Base-by-base conservation (phyloP, 2,888 invertebrate genomes). In the Mellilla xanthometata region DNA sequence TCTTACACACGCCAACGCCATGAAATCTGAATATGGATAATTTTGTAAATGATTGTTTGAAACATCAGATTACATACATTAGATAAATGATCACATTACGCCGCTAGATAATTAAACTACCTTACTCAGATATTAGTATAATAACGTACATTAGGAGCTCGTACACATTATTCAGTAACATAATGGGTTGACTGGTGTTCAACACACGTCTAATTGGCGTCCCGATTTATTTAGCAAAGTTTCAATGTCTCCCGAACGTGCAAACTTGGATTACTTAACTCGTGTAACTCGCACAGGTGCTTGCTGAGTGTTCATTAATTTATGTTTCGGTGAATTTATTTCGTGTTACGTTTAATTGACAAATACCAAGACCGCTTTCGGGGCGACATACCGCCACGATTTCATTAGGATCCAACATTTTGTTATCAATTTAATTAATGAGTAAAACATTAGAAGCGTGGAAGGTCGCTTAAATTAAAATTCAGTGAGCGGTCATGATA, bases 231-330 rank as follows among this genome's bases (percentile, higher is more conserved):
- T 71, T 62, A 54, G 48, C 38, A 62, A 75, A 74, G 64, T 74
- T 76, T 66, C 47, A 53, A 60, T 58, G 58, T 63, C 62, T 60
- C 60, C 54, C 56, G 45, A 68, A 70, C 65, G 67, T 62, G 58
- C 55, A 61, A 76, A 77, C 62, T 76, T 75, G 67, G 67, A 76
- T 77, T 68, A 76, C 71, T 70, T 68, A 62, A 73, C 60, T 68
- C 62, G 54, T 62, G 60, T 65, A 58, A 62, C 60, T 60, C 60
- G 62, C 63, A 56, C 77, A 79, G 76, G 76, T 81, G 79, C 72
- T 76, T 63, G 59, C 67, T n/a, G n/a, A 73, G 68, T 71, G 72
- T 75, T 78, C 77, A 80, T 81, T 77, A 79, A 82, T 81, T 72
- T 70, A 76, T 65, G 61, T 65, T 67, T 57, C 58, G 54, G 58